A percentile compares a stretch with the other conserved stretches of the same genome.
Evolutionary conservation across 2,888 invertebrate species (phyloP).

Genomic region (Muscina levida): DNA sequence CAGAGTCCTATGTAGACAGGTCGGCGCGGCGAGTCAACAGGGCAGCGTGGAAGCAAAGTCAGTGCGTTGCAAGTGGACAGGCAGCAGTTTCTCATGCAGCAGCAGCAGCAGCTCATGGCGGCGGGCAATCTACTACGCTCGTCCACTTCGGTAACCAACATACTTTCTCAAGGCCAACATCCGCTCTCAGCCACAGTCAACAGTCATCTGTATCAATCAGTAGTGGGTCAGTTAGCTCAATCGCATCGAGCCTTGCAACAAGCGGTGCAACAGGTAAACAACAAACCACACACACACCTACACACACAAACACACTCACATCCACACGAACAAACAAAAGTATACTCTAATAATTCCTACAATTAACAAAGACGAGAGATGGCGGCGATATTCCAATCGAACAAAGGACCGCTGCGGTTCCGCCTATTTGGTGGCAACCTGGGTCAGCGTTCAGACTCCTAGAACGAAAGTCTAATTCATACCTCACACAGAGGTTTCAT

Average conservation of each 20-base stretch:
- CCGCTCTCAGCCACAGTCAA: slow-evolving; percentile 86
- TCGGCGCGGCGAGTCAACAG: slow-evolving; percentile 92
- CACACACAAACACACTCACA: neutral
- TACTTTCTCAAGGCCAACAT: slow-evolving; percentile 85
- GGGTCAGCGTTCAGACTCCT: neutral
- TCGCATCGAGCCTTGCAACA: slow-evolving; percentile 83
- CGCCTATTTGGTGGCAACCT: neutral
- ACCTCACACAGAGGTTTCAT: neutral
- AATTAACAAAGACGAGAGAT: slow-evolving; percentile 9
- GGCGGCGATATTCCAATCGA: neutral
- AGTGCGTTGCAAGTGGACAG: slow-evolving; percentile 88
- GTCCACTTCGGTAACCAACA: slow-evolving; percentile 80
- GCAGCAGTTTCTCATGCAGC: slow-evolving; percentile 78
- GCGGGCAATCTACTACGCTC: slow-evolving; percentile 79
- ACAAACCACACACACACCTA: slow-evolving; percentile 48
- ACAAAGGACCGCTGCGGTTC: neutral
- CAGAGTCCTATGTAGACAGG: slow-evolving; percentile 92
- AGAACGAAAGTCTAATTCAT: neutral
- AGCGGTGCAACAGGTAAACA: slow-evolving; percentile 80
- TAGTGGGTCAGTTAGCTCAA: slow-evolving; percentile 85
- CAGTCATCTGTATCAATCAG: slow-evolving; percentile 81
- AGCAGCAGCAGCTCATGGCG: slow-evolving; percentile 79
- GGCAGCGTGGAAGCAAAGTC: slow-evolving; percentile 92
- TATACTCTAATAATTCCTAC: slow-evolving; percentile 23
- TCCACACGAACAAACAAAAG: slow-evolving; percentile 27